Conservation (phyloP, 2,113 vertebrate genomes). For the Carollia perspicillata region DNA sequence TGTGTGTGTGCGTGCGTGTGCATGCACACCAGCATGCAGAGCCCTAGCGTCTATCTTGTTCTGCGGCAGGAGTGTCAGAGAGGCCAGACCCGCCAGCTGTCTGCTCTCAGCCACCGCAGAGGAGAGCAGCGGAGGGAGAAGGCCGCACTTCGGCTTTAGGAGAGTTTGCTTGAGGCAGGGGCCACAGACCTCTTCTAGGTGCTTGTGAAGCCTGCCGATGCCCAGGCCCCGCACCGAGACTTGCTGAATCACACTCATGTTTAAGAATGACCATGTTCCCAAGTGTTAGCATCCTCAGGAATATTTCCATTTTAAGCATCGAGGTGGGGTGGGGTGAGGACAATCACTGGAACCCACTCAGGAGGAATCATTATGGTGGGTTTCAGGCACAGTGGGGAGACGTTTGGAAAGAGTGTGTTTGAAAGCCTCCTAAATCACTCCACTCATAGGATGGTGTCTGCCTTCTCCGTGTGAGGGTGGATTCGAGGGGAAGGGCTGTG, state of each 20-base stretch:
- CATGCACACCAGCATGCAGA: rapidly evolving
- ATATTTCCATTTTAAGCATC: neutral
- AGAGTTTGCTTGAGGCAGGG: rapidly evolving
- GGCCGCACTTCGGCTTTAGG: neutral
- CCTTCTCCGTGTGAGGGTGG: neutral
- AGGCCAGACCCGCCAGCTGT: neutral
- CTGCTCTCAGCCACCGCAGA: neutral
- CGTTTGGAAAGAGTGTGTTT: neutral
- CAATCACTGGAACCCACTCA: neutral
- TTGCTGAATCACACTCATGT: neutral
- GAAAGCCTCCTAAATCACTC: neutral
- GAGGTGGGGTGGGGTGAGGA: neutral
- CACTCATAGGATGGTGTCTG: neutral
- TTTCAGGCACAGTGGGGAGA: neutral
- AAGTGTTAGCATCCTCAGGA: neutral
- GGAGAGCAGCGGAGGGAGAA: neutral
- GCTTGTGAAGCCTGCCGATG: neutral
- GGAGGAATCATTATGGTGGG: neutral
- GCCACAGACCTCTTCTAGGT: neutral
- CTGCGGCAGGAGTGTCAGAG: neutral
- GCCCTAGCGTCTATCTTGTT: neutral
- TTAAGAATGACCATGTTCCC: neutral
- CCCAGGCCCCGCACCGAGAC: neutral
- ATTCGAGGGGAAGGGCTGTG: neutral
- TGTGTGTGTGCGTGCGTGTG: too few relatives aligned